These are phyloP conservation scores for Dipodomys stephensi DNA, from an alignment of 2,113 vertebrate genomes.

Conservation along the genomic window DNA sequence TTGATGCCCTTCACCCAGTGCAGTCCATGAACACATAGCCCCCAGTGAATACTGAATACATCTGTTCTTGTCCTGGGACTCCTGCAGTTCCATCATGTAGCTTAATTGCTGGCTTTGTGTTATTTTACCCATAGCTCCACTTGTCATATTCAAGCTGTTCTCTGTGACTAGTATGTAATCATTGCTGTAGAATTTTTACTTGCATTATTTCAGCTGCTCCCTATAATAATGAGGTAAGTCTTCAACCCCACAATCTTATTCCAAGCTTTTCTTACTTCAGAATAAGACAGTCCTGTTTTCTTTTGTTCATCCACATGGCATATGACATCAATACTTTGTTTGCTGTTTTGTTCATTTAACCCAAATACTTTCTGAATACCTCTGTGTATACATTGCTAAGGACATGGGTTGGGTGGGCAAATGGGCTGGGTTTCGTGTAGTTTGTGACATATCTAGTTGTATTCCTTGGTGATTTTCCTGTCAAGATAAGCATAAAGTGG, in stretches of 20 bases:
- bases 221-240: background rate
- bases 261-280: constrained; percentile 9
- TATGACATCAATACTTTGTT: background rate
- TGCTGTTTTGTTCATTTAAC: background rate
- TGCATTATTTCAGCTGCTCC: background rate
- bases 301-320: background rate
- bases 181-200: background rate
- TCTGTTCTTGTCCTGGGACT: too few relatives aligned
- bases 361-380: background rate
- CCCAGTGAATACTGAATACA: background rate
- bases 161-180: background rate
- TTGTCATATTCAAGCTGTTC: background rate
- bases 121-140: background rate
- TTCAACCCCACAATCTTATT: background rate
- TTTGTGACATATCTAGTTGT: background rate
- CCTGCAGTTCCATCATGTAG: background rate
- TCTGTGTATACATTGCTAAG: background rate
- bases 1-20: background rate
- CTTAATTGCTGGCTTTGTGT: background rate
- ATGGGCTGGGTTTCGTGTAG: background rate
- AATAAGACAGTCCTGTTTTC: background rate
- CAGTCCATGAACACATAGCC: background rate
- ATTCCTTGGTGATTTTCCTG: background rate
- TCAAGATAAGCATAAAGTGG: background rate
- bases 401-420: background rate